Base-by-base conservation (phyloP, 2,797 vertebrate genomes). In the Brotogeris chrysoptera region DNA sequence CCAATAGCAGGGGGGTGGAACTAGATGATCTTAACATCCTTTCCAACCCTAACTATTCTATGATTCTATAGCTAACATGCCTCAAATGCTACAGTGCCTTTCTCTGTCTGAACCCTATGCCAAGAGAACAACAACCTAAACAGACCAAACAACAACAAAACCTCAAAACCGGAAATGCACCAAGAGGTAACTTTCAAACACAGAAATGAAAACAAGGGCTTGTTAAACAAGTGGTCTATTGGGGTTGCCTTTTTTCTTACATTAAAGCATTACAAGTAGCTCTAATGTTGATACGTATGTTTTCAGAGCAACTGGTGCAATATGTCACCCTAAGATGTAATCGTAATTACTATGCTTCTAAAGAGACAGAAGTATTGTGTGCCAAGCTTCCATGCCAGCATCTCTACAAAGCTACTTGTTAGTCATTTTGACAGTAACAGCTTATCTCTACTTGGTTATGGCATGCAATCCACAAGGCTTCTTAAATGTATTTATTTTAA, bases 381-480 rank as follows among this genome's bases (percentile, higher is more conserved):
- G 82, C 77, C 85, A 95, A 93, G 53, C 60, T 52, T 66, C 34
- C 70, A 69, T 19, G n/a, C 74, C 96, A 97, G 79, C 92, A 86
- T 92, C 93, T 86, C 90, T 87, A 94, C 95, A 95, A 95, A 95
- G 71, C 49, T 89, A 86, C 84, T 82, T 91, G 72, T 96, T 96
- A 92, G 47, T 63, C 83, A 90, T 64, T 86, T 82, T 55, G 9
- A 92, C 70, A 93, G 52, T 72, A 86, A 92, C 72, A 80, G 60
- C 78, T 76, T 74, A 60, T 88, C 84, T 88, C 66, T 65, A 80
- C 78, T 92, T 68, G 46, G 80, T 93, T 80, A 34, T 39, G 41
- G 90, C 43, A 83, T 80, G 81, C 89, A 91, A 84, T 38, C 60
- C 80, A 80, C 69, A 66, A 91, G 53, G 38, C 68, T 73, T 21